Evolutionary conservation across 2,888 invertebrate genomes (phyloP).

Genomic region (Pyrgus malvae): DNA sequence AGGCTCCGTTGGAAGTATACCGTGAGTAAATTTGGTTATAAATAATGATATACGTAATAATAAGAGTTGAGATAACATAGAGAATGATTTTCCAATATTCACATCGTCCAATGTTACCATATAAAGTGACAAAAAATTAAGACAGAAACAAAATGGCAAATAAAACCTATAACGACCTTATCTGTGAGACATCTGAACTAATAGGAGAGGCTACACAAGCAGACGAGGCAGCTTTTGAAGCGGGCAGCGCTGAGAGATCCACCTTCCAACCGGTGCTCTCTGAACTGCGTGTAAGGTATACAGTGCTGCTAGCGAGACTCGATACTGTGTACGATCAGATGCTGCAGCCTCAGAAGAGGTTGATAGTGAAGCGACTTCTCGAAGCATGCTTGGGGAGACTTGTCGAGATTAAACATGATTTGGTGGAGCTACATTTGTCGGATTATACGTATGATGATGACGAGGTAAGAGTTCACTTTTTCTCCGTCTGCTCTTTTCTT

Average conservation of each 20-base stretch:
- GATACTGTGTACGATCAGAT: slow-evolving; percentile 94
- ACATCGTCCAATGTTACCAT: too few relatives aligned
- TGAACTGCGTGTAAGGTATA: slow-evolving; percentile 91
- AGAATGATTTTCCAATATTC: too few relatives aligned
- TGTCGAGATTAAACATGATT: slow-evolving; percentile 92
- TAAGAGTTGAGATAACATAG: too few relatives aligned
- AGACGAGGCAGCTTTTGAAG: slow-evolving; percentile 83
- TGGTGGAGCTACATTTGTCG: slow-evolving; percentile 92
- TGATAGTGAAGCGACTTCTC: slow-evolving; percentile 87
- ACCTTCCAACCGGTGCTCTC: slow-evolving; percentile 84
- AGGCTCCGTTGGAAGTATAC: too few relatives aligned
- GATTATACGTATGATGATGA: slow-evolving; percentile 94
- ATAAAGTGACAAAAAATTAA: too few relatives aligned
- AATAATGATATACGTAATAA: too few relatives aligned
- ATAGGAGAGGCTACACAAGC: slow-evolving; percentile 82
- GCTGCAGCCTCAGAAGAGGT: slow-evolving; percentile 95
- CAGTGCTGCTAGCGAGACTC: slow-evolving; percentile 87
- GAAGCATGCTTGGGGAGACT: slow-evolving; percentile 91
- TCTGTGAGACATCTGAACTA: slow-evolving; percentile 81
- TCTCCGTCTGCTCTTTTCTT: too few relatives aligned
- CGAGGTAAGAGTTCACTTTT: too few relatives aligned
- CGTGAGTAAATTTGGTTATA: too few relatives aligned
- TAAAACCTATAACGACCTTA: slow-evolving; percentile 86
- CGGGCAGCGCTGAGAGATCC: slow-evolving; percentile 81
- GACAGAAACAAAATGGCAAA: slow-evolving; percentile 93